Evolutionary conservation across 2,888 invertebrate genomes (phyloP), one percentile per base, ranked within the genome.

Genomic region (Cryptus armator): DNA sequence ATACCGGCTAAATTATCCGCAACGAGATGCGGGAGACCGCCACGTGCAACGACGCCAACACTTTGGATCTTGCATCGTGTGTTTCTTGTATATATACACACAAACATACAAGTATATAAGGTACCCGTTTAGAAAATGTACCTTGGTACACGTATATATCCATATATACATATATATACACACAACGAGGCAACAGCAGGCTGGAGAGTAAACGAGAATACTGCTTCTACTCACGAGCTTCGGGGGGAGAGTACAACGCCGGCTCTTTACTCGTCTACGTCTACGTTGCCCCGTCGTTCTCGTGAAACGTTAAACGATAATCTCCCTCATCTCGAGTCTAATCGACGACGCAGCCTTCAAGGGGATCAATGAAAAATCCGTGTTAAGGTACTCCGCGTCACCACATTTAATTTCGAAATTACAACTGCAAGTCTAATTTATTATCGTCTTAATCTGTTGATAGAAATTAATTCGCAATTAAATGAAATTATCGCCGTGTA

Each of bases 1-100:
- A 91, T 89, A 87, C 89, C 87, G 87, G 88, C 87, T 90, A 91
- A 91, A 90, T 90, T 91, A 91, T 91, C 90, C 89, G 87, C 88
- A 87, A 89, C 89, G 88, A 89, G 90, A 85, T 87, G 88, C 87
- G 86, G 87, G 86, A 86, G 83, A 86, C 81, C 88, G 87, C 87
- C 84, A 81, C 82, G 83, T 86, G 86, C 84, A 80, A 82, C 79
- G 72, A 71, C 56, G 72, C 53, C 66, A 66, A 81, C 83, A 77
- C 79, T 83, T 83, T 70, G 70, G 51, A 56, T 24, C 62, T 46
- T 59, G 43, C 75, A 4, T 59, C 51, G 59, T 74, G 37, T 43
- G 46, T n/a, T 59, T 24, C 43, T 67, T 32, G 66, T 67, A 66
- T 59, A 43, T 68, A 48, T 59, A 67, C 67, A 70, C 67, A 53